Evolutionary conservation across 2,797 vertebrate genomes (phyloP).

Genomic region (Thaleichthys pacificus): DNA sequence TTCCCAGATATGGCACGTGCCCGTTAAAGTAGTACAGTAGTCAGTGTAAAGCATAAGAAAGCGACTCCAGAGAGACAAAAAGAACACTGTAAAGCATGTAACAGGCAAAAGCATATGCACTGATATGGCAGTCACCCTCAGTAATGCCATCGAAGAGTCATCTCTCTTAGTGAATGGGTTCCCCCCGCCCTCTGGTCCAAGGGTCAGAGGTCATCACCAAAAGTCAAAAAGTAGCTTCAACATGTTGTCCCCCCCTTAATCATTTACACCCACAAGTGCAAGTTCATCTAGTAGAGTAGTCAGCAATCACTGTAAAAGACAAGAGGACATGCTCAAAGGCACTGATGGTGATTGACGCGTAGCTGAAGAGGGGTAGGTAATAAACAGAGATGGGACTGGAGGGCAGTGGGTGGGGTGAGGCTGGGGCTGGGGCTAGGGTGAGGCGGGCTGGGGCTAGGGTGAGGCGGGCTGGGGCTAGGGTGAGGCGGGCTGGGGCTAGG

Average conservation of each 20-base stretch:
- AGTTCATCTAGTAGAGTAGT: neutral
- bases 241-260: neutral
- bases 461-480: neutral
- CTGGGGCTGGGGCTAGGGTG: neutral
- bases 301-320: neutral
- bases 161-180: conserved; percentile 14
- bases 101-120: conserved; percentile 76
- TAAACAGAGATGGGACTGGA: neutral
- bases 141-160: conserved; percentile 46
- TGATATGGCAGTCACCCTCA: conserved; percentile 73
- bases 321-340: neutral
- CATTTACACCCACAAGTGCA: conserved; percentile 5
- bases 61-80: conserved; percentile 22
- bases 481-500: neutral
- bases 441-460: neutral
- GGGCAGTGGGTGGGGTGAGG: neutral
- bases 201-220: neutral
- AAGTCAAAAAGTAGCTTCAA: conserved; percentile 27
- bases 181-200: neutral
- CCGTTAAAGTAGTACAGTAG: conserved; percentile 35
- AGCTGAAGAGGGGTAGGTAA: neutral
- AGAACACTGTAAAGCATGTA: conserved; percentile 58
- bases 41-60: conserved; percentile 21
- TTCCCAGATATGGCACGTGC: conserved; percentile 38
- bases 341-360: neutral